Evolutionary conservation across 1,140 invertebrate genomes (phyloP).

Genomic region (Agraylea sexmaculata): DNA sequence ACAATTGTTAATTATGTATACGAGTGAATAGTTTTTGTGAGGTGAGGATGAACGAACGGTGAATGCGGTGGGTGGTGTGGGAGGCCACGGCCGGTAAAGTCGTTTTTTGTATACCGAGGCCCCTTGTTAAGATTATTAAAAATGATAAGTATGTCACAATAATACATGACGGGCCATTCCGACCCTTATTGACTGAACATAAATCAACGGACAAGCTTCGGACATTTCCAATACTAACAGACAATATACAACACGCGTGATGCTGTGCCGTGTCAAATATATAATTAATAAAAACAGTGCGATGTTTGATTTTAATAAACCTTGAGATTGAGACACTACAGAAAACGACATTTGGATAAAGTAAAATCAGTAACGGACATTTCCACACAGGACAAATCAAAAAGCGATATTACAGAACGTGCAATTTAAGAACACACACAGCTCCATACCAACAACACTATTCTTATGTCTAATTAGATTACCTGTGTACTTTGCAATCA

Average conservation of each 20-base stretch:
- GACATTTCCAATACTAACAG: background rate
- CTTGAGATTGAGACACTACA: background rate
- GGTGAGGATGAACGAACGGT: too few relatives aligned
- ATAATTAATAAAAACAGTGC: background rate
- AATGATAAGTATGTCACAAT: conserved; percentile 23
- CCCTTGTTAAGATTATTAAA: conserved; percentile 23
- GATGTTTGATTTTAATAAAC: background rate
- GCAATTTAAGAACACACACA: too few relatives aligned
- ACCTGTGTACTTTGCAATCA: too few relatives aligned
- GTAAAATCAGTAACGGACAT: background rate
- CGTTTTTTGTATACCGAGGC: conserved; percentile 16
- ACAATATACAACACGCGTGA: background rate
- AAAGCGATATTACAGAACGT: too few relatives aligned
- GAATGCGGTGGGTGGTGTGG: too few relatives aligned
- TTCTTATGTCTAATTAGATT: too few relatives aligned
- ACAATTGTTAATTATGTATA: too few relatives aligned
- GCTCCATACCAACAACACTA: too few relatives aligned
- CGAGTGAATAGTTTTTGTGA: too few relatives aligned
- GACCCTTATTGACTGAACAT: conserved; percentile 21
- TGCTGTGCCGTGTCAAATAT: background rate
- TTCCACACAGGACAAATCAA: background rate
- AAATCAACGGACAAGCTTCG: conserved; percentile 8
- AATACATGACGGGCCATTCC: conserved; percentile 18
- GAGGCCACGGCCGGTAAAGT: too few relatives aligned
- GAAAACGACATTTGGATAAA: too few relatives aligned